Base-by-base conservation (phyloP, 2,113 vertebrate species). In the Centropristis striata region DNA sequence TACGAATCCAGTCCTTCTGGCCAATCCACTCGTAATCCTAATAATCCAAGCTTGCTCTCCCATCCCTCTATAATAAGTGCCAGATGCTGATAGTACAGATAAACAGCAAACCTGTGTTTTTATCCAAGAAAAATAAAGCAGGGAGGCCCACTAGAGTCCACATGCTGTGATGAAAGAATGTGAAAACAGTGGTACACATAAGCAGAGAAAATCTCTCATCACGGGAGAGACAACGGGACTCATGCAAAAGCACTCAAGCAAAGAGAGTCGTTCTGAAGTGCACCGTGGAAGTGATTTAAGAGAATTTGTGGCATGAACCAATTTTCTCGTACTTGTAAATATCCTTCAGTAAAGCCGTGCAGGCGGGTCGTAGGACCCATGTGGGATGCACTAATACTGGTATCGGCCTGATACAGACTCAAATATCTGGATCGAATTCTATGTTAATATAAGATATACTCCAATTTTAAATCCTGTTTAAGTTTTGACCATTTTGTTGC, bases 51-150 rank as follows among this genome's bases (percentile, higher is more conserved):
- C 85, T 66, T 82, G 84, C 54, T 3, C 90, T 88, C 84, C 85
- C 87, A 90, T 91, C 87, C 85, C 84, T 88, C 85, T 64, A 57
- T 93, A 94, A 95, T 93, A 90, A 89, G 78, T 87, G 87, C 91
- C 94, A 95, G 94, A 95, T 95, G 94, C 86, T 78, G 93, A 94
- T 92, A 78, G 87, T 63, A 75, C 87, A 86, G 92, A 94, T 92
- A 93, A 94, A 94, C 87, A 86, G 83, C 76, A 74, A 93, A 93
- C 84, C 90, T 89, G 88, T 90, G 86, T 94, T 92, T 92, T 91
- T 83, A 89, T 89, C 91, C 91, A 89, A 92, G 86, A 79, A 91
- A 90, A 94, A 94, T 91, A 94, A 94, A 93, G 87, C 83, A 69
- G 75, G 78, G 87, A 71, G 86, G 88, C 84, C 90, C 82, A 8